phyloP scores from a whole-genome alignment of 1,140 invertebrate species.

The Trichonephila clavipes region DNA sequence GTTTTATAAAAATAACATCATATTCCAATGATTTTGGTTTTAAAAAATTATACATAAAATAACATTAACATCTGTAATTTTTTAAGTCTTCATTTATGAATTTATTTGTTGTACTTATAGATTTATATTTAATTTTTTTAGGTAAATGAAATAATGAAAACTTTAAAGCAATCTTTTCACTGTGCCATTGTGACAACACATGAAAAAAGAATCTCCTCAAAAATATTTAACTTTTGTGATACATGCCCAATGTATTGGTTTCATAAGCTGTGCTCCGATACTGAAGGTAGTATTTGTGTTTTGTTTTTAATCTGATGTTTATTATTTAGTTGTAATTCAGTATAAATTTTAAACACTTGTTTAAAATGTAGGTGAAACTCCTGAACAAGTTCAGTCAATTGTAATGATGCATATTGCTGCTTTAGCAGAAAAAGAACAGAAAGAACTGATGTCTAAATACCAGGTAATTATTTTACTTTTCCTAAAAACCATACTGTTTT shows the following conservation, averaged over 20 bases:
- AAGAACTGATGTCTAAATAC: constrained; percentile 73
- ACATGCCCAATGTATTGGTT: constrained; percentile 97
- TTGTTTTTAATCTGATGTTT: neutral
- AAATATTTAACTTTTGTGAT: constrained; percentile 84
- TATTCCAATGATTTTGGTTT: no score
- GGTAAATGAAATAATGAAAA: constrained; percentile 83
- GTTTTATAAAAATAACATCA: no score
- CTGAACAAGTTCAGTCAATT: constrained; percentile 59
- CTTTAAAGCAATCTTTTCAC: constrained; percentile 91
- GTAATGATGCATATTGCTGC: constrained; percentile 74
- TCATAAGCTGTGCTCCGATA: constrained; percentile 91
- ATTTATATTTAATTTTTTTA: constrained; percentile 80
- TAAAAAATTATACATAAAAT: no score
- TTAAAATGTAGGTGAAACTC: constrained; percentile 42
- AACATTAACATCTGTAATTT: no score
- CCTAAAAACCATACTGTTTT: no score
- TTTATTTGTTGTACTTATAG: no score
- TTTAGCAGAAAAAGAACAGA: constrained; percentile 70
- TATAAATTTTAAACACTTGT: neutral
- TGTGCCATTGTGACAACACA: constrained; percentile 83
- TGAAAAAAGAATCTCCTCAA: constrained; percentile 80
- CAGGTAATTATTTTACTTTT: constrained; percentile 42
- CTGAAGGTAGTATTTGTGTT: constrained; percentile 86
- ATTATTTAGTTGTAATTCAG: neutral
- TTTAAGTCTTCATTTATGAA: no score